phyloP scores from a whole-genome alignment of 2,888 invertebrate species.

The Trypoxylon attenuatum region DNA sequence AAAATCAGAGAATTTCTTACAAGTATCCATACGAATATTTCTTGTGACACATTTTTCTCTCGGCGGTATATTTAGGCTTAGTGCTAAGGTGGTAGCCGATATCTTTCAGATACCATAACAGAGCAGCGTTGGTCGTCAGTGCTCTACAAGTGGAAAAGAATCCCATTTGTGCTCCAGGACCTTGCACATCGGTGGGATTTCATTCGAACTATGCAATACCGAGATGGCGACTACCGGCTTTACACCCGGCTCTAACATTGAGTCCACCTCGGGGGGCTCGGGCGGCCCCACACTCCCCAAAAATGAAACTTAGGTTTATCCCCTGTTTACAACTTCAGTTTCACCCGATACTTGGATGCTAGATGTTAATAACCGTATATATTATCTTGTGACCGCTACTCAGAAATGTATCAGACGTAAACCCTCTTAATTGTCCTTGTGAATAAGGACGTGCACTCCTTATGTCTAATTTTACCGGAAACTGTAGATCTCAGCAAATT shows the following conservation, averaged over 20 bases:
- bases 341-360: conserved; percentile 68
- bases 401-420: conserved; percentile 50
- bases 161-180: conserved; percentile 91
- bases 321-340: conserved; percentile 60
- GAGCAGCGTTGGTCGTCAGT: conserved; percentile 94
- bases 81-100: conserved; percentile 64
- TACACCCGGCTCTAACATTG: conserved; percentile 83
- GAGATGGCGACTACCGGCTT: conserved; percentile 76
- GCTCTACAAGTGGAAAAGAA: conserved; percentile 95
- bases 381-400: conserved; percentile 47
- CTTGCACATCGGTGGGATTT: conserved; percentile 76
- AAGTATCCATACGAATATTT: not conserved
- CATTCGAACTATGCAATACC: conserved; percentile 71
- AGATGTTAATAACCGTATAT: conserved; percentile 67
- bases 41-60: conserved; percentile 14
- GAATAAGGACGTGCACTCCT: too few relatives aligned
- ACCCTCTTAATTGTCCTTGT: too few relatives aligned
- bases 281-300: conserved; percentile 87
- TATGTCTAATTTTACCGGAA: too few relatives aligned
- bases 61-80: conserved; percentile 20
- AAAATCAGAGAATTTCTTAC: not conserved
- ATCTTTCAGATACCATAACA: conserved; percentile 88
- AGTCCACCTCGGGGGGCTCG: conserved; percentile 76
- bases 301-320: conserved; percentile 92
- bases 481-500: too few relatives aligned